phyloP scores from a whole-genome alignment of 1,140 invertebrate genomes.

The roundworm (Caenorhabditis elegans) region WBcel235 BX284604.4:5314501-5315000 shows the following conservation, averaged over 20 bases:
- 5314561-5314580: too few relatives aligned
- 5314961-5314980: constrained; percentile 4
- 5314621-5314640: constrained; percentile 47
- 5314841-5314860: background rate
- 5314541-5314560: too few relatives aligned
- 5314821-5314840: constrained; percentile 34
- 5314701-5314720: constrained; percentile 14
- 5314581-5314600: constrained; percentile 20
- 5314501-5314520: constrained; percentile 2
- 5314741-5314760: background rate
- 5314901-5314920: constrained; percentile 39
- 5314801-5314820: background rate
- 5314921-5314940: constrained; percentile 20
- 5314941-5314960: background rate
- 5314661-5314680: constrained; percentile 33
- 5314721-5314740: background rate
- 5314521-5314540: background rate
- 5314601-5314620: constrained; percentile 47
- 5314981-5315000: background rate
- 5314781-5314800: background rate
- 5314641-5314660: constrained; percentile 30
- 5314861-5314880: background rate
- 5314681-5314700: constrained; percentile 37
- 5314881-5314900: constrained; percentile 35
- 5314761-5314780: background rate